Percentiles rank a stretch among this genome's conserved stretches.
Evolutionary conservation across 2,888 invertebrate genomes (phyloP).

Genomic region (Boloria euphrosyne): DNA sequence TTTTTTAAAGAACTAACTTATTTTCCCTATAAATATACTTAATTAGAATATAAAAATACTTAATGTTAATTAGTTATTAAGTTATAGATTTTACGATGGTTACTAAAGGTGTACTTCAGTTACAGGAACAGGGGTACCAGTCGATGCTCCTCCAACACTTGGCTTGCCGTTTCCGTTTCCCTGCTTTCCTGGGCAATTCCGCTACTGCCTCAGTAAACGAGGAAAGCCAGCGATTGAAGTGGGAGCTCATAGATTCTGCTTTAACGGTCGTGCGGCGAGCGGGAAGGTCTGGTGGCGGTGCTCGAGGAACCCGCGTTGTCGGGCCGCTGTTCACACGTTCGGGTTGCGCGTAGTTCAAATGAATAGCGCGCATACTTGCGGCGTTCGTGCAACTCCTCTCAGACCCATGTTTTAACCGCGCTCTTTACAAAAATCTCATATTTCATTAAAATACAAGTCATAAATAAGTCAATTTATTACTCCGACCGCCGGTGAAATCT

Average conservation of each 20-base stretch:
- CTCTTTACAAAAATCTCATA: constrained; percentile 33
- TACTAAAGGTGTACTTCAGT: constrained; percentile 59
- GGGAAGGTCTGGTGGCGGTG: constrained; percentile 80
- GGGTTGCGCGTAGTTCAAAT: constrained; percentile 76
- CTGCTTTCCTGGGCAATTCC: constrained; percentile 76
- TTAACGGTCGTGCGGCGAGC: constrained; percentile 76
- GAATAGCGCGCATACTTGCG: constrained; percentile 78
- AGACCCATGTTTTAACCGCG: constrained; percentile 70
- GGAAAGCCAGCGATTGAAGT: constrained; percentile 78
- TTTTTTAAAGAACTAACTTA: neutral
- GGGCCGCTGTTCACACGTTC: constrained; percentile 77
- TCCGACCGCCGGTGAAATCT: constrained; percentile 59
- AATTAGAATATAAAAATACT: neutral
- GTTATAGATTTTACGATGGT: constrained; percentile 25
- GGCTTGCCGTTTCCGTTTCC: constrained; percentile 76
- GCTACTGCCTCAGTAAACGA: constrained; percentile 76
- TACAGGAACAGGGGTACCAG: constrained; percentile 60
- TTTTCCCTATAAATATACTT: neutral
- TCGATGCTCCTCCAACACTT: constrained; percentile 67
- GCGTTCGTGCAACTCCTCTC: constrained; percentile 74
- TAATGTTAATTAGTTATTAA: constrained; percentile 1
- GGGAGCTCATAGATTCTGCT: constrained; percentile 77
- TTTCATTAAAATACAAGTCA: constrained; percentile 5
- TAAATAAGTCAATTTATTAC: constrained; percentile 55
- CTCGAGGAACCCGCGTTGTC: constrained; percentile 75